These are phyloP conservation scores for Cataglyphis altisquamis DNA, from an alignment of 2,888 invertebrate genomes.

Conservation along the genomic window DNA sequence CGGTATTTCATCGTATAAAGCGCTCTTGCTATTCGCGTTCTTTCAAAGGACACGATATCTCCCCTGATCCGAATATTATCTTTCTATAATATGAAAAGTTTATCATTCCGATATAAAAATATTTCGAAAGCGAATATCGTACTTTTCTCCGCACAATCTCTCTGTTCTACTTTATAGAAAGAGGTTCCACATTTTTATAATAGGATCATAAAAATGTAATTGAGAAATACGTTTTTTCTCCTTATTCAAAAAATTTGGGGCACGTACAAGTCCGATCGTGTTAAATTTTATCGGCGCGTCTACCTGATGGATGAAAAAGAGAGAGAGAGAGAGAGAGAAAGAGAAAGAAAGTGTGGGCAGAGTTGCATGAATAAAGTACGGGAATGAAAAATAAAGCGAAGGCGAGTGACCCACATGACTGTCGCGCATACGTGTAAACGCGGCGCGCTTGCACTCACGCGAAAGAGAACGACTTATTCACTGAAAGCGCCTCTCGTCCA, in stretches of 20 bases:
- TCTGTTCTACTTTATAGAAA: background rate
- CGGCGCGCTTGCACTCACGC: conserved; percentile 59
- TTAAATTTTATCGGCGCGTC: conserved; percentile 41
- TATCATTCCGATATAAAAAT: background rate
- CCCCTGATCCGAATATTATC: background rate
- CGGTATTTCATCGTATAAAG: background rate
- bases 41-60: background rate
- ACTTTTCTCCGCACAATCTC: background rate
- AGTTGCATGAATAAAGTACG: conserved; percentile 41
- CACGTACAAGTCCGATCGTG: background rate
- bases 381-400: conserved; percentile 64
- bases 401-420: conserved; percentile 70
- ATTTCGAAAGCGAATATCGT: background rate
- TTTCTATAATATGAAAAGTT: background rate
- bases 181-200: background rate
- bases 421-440: conserved; percentile 66
- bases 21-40: background rate
- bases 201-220: conserved; percentile 5
- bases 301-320: background rate
- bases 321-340: background rate
- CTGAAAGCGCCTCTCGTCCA: conserved; percentile 53
- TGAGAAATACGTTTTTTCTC: conserved; percentile 7
- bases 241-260: conserved; percentile 32
- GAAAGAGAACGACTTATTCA: conserved; percentile 64
- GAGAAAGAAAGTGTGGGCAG: background rate